These are phyloP conservation scores for Lasioglossum marginatum DNA, from an alignment of 2,888 invertebrate genomes.

Conservation along the genomic window DNA sequence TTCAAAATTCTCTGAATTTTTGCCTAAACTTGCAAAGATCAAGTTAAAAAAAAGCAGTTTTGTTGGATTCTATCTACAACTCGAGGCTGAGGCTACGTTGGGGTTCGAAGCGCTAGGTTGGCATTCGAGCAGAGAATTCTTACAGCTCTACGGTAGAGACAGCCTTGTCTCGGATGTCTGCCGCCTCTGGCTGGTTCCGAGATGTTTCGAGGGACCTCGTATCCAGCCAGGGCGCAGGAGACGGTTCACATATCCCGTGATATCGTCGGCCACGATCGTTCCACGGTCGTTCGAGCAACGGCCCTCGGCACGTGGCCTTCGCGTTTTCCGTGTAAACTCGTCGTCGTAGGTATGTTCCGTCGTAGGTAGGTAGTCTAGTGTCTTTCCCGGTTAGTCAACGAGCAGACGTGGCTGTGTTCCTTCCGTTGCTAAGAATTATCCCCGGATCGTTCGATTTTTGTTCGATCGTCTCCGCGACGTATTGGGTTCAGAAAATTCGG, in stretches of 20 bases:
- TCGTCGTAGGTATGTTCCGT: slow-evolving; percentile 44
- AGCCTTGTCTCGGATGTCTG: slow-evolving; percentile 45
- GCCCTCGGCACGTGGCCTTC: slow-evolving; percentile 30
- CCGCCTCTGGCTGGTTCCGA: slow-evolving; percentile 4
- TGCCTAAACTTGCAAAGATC: background rate
- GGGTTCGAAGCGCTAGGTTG: background rate
- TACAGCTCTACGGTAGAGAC: slow-evolving; percentile 32
- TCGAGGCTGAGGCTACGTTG: background rate
- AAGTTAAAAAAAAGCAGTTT: background rate
- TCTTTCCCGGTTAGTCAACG: slow-evolving; percentile 45
- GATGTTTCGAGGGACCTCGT: background rate
- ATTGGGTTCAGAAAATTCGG: background rate
- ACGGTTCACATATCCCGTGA: slow-evolving; percentile 67
- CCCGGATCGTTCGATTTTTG: slow-evolving; percentile 15
- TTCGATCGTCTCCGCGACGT: background rate
- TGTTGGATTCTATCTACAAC: background rate
- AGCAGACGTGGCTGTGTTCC: slow-evolving; percentile 20
- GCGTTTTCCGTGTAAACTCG: slow-evolving; percentile 39
- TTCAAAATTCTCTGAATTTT: background rate
- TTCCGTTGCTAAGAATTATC: background rate
- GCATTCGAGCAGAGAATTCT: background rate
- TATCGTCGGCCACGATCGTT: slow-evolving; percentile 56
- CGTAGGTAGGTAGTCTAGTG: slow-evolving; percentile 52
- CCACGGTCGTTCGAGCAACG: slow-evolving; percentile 31
- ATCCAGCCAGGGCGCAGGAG: slow-evolving; percentile 14